phyloP scores from a whole-genome alignment of 2,888 invertebrate species.

The Epinotia brunnichana region DNA sequence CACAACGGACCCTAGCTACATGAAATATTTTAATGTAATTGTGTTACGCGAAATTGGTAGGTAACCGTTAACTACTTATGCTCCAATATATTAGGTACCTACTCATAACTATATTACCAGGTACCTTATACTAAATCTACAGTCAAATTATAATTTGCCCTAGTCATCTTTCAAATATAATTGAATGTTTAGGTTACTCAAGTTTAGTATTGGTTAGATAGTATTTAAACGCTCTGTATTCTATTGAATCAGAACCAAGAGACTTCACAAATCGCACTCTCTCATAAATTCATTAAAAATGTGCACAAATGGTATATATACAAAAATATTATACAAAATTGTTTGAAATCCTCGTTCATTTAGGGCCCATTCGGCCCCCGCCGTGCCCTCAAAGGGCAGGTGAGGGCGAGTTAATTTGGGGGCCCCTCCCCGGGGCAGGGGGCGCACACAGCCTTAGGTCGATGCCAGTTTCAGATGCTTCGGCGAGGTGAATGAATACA shows the following conservation, averaged over 20 bases:
- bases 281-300: not conserved
- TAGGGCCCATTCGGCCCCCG: not conserved
- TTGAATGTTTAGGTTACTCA: not conserved
- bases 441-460: not conserved
- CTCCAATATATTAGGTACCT: no score
- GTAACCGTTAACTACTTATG: no score
- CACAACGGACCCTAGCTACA: no score
- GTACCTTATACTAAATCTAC: no score
- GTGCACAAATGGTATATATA: not conserved
- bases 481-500: constrained; percentile 1
- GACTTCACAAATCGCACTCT: not conserved
- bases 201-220: not conserved
- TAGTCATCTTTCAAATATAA: not conserved
- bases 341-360: constrained; percentile 25
- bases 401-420: constrained; percentile 70
- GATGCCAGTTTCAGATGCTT: constrained; percentile 7
- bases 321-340: constrained; percentile 7
- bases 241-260: not conserved
- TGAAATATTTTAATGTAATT: no score
- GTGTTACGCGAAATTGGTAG: no score
- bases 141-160: no score
- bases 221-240: not conserved
- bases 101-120: no score
- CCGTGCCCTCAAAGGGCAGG: constrained; percentile 76
- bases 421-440: constrained; percentile 50